A percentile compares a stretch with the other conserved stretches of the same genome.
Conservation (phyloP, 2,797 vertebrate species). For the Takifugu rubripes region DNA sequence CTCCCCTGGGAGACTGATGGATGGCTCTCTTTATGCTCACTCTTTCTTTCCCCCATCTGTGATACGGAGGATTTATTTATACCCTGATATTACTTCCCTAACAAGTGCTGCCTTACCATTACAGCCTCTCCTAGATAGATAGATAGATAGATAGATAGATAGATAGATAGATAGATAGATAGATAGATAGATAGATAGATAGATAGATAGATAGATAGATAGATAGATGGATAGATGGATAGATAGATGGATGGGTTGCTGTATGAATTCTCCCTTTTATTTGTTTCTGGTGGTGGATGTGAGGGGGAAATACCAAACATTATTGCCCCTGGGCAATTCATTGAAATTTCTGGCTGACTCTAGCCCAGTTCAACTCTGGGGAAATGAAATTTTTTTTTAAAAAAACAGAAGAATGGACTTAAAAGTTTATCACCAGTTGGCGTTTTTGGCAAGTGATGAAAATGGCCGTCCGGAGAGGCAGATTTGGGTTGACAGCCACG, state of each 20-base stretch:
- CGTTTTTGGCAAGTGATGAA: conserved; percentile 76
- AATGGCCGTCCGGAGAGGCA: conserved; percentile 68
- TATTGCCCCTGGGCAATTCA: conserved; percentile 68
- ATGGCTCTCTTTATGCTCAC: conserved; percentile 75
- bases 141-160: conserved; percentile 36
- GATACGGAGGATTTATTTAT: conserved; percentile 75
- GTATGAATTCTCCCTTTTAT: neutral
- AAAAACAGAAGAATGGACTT: conserved; percentile 17
- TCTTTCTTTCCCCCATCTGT: conserved; percentile 74
- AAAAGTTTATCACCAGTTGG: conserved; percentile 74
- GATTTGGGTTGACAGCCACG: conserved; percentile 67
- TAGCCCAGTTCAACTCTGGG: conserved; percentile 57
- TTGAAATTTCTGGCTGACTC: conserved; percentile 67
- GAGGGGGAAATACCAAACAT: conserved; percentile 48
- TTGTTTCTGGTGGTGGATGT: conserved; percentile 17
- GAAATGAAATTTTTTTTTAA: conserved; percentile 51
- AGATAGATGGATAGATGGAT: conserved; percentile 21
- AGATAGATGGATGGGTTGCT: conserved; percentile 4
- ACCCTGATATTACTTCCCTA: conserved; percentile 76
- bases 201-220: conserved; percentile 9
- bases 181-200: conserved; percentile 30
- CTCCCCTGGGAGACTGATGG: conserved; percentile 75
- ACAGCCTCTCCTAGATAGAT: conserved; percentile 35
- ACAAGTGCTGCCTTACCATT: conserved; percentile 71
- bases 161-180: conserved; percentile 35